phyloP scores from a whole-genome alignment of 2,888 invertebrate species.

The Limnephilus auricula region DNA sequence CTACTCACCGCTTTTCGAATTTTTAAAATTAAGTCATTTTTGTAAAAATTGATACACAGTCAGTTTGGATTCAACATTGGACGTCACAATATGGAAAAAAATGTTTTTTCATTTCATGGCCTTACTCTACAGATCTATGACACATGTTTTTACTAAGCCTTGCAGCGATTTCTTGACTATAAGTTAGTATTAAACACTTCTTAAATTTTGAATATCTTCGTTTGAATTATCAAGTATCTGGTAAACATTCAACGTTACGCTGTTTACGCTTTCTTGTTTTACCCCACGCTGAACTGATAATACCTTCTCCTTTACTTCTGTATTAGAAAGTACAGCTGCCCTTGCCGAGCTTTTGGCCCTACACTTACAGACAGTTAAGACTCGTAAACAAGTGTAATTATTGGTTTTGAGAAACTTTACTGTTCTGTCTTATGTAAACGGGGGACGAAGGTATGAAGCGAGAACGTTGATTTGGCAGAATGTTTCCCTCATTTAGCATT shows the following conservation, averaged over 20 bases:
- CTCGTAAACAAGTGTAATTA: constrained; percentile 10
- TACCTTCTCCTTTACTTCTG: background rate
- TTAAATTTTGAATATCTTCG: too few relatives aligned
- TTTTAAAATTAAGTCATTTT: too few relatives aligned
- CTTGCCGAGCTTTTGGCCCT: background rate
- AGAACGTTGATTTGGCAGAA: background rate
- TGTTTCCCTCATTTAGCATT: background rate
- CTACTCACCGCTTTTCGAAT: too few relatives aligned
- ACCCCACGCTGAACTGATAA: background rate
- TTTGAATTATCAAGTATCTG: background rate
- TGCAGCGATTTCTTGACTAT: too few relatives aligned
- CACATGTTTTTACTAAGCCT: too few relatives aligned
- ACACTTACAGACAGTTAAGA: background rate
- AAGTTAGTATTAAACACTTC: too few relatives aligned
- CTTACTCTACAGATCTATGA: too few relatives aligned
- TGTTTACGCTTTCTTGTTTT: background rate
- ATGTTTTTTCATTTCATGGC: too few relatives aligned
- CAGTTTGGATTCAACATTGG: too few relatives aligned
- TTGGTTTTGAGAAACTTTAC: background rate
- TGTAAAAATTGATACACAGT: too few relatives aligned
- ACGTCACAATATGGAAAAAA: too few relatives aligned
- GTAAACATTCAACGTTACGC: background rate
- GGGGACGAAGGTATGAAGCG: background rate
- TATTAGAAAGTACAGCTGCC: background rate
- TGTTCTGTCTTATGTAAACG: background rate